These are phyloP conservation scores for Mastigias papua DNA, from an alignment of 30 jellyfish, hydroid and myxozoan genomes.

Conservation along the genomic window DNA sequence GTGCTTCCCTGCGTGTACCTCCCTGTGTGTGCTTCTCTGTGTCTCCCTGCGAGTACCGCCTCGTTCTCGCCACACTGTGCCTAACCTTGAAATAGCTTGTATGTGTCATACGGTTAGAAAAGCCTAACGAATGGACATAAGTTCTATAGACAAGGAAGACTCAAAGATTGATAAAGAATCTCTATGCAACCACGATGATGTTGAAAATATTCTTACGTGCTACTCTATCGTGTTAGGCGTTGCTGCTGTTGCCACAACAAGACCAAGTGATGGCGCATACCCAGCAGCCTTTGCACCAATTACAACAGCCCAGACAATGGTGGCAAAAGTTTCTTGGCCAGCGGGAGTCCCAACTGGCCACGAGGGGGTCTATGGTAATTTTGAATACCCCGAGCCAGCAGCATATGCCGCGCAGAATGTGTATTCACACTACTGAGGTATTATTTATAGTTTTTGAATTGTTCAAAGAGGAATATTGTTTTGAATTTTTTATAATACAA, in stretches of 20 bases:
- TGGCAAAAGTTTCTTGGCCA: slow-evolving; percentile 98
- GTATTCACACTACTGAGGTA: slow-evolving; percentile 74
- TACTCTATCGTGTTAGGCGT: neutral
- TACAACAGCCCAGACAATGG: slow-evolving; percentile 90
- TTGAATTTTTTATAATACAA: slow-evolving; percentile 4
- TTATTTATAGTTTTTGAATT: slow-evolving; percentile 48
- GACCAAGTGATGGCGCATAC: slow-evolving; percentile 71
- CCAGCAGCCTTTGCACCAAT: slow-evolving; percentile 97
- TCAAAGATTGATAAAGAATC: too few relatives aligned
- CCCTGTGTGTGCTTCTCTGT: too few relatives aligned
- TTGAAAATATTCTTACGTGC: neutral
- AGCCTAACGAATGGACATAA: too few relatives aligned
- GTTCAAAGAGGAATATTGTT: slow-evolving; percentile 10
- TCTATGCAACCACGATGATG: too few relatives aligned
- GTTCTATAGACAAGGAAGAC: too few relatives aligned
- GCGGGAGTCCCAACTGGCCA: slow-evolving; percentile 92
- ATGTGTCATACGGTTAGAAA: too few relatives aligned
- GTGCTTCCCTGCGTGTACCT: too few relatives aligned
- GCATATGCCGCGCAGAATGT: slow-evolving; percentile 80
- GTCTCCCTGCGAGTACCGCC: too few relatives aligned
- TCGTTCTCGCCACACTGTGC: too few relatives aligned
- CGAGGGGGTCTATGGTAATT: slow-evolving; percentile 84
- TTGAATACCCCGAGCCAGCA: slow-evolving; percentile 91
- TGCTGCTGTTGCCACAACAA: slow-evolving; percentile 58
- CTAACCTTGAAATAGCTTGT: too few relatives aligned